A percentile compares a stretch with the other conserved stretches of the same genome.
These are phyloP conservation scores for Cebidichthys violaceus DNA, from an alignment of 2,113 vertebrate genomes.

Conservation along the genomic window DNA sequence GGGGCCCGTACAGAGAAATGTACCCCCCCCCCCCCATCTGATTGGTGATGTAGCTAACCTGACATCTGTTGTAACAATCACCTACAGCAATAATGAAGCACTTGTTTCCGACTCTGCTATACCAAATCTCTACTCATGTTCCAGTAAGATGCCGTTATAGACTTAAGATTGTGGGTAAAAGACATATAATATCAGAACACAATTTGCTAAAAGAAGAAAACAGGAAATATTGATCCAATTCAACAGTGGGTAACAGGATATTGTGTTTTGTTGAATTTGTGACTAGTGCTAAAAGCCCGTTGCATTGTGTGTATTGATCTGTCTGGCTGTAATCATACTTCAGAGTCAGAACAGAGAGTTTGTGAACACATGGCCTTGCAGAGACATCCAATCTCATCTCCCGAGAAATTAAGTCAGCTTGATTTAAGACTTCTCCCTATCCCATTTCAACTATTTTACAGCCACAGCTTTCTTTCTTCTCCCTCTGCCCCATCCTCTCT, in stretches of 20 bases:
- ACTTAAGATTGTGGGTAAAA: not conserved
- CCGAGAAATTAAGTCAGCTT: slow-evolving; percentile 19
- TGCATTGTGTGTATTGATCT: slow-evolving; percentile 35
- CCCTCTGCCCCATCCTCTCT: not conserved
- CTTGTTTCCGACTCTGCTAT: not conserved
- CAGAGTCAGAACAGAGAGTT: slow-evolving; percentile 24
- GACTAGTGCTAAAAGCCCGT: slow-evolving; percentile 12
- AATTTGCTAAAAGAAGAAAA: slow-evolving; percentile 1
- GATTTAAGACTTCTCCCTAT: not conserved
- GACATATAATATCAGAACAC: not conserved
- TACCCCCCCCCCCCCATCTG: slow-evolving; percentile 75
- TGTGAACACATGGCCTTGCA: slow-evolving; percentile 28
- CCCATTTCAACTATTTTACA: slow-evolving; percentile 6
- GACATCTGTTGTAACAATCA: slow-evolving; percentile 75
- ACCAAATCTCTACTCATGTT: not conserved
- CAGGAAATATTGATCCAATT: slow-evolving; percentile 27
- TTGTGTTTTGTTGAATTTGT: slow-evolving; percentile 34
- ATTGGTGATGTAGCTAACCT: slow-evolving; percentile 87
- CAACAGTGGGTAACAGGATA: slow-evolving; percentile 22
- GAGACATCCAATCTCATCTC: slow-evolving; percentile 13
- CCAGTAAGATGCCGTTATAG: not conserved
- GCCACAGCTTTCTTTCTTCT: not conserved
- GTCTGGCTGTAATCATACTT: slow-evolving; percentile 25
- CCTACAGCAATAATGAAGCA: slow-evolving; percentile 67
- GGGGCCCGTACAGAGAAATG: not conserved